These are phyloP conservation scores for Panopea generosa DNA, from an alignment of 2,888 invertebrate genomes.

Conservation along the genomic window DNA sequence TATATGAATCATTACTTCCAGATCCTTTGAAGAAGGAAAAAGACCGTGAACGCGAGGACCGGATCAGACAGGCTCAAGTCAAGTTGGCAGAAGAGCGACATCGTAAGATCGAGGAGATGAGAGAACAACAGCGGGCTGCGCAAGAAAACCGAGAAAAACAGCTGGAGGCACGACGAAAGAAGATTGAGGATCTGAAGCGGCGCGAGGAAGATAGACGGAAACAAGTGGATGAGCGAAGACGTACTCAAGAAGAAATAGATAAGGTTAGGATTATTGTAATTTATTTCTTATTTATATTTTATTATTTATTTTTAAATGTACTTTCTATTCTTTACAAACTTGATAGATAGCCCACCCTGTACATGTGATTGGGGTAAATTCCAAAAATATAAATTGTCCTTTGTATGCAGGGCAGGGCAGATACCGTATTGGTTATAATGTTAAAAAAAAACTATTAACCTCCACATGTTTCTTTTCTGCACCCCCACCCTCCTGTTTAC, in stretches of 20 bases:
- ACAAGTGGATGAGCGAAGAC: slow-evolving; percentile 79
- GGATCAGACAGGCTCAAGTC: slow-evolving; percentile 72
- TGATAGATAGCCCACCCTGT: too few relatives aligned
- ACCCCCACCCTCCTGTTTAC: too few relatives aligned
- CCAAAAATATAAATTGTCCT: too few relatives aligned
- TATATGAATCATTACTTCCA: slow-evolving; percentile 44
- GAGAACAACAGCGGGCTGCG: slow-evolving; percentile 77
- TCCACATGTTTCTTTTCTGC: too few relatives aligned
- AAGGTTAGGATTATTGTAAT: too few relatives aligned
- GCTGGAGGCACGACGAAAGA: slow-evolving; percentile 75
- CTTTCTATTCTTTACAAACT: too few relatives aligned
- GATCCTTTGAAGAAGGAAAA: slow-evolving; percentile 73
- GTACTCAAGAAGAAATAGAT: slow-evolving; percentile 73
- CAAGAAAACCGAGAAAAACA: slow-evolving; percentile 80
- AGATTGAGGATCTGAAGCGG: slow-evolving; percentile 78
- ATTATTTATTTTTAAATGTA: too few relatives aligned
- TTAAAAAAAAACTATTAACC: too few relatives aligned
- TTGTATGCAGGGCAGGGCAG: too few relatives aligned
- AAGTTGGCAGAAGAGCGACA: slow-evolving; percentile 76
- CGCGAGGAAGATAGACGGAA: slow-evolving; percentile 77
- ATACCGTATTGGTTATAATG: too few relatives aligned
- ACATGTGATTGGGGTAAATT: too few relatives aligned
- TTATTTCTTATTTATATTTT: too few relatives aligned
- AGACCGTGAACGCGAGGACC: slow-evolving; percentile 78
- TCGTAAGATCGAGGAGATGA: slow-evolving; percentile 77